Evolutionary conservation across 2,888 invertebrate genomes (phyloP), one percentile per base, ranked within the genome.

Genomic region (Clistopyga incitator): DNA sequence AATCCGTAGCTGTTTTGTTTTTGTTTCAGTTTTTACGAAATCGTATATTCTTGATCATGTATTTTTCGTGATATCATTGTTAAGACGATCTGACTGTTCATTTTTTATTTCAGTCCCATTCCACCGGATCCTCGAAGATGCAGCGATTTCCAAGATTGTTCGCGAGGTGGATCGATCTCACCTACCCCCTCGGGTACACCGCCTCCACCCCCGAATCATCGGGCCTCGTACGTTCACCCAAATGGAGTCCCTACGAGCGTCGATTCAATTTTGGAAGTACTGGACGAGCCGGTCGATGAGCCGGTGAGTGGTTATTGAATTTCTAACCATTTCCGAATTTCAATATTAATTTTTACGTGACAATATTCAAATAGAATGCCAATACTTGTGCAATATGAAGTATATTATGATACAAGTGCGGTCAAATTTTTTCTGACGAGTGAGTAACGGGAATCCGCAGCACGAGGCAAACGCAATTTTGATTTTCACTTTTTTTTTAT

Each of bases 281-380:
- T 91, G 71, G 91, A 91, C 72, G 91, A 91, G 61, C 91, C 91
- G 42, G 91, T 91, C 84, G 91, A 91, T 86, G 91, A 91, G 79
- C 90, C 90, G 85, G 91, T 91, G 72, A 90, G 90, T 88, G 38
- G 64, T 59, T 20, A 42, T 8, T 61, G 15, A 18, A 6, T 47
- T 59, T 71, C 18, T 4, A 68, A 10, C 4, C 20, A 6, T 52
- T 20, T 18, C 47, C 2, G 45, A 13, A 45, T 45, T 15, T 45
- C 15, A 45, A 15, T 6, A 45, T 45, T 45, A 45, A 15, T 38
- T 38, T 38, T 10, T 8, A 38, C 38, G 10, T 38, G 38, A 38
- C 6, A 10, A 38, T 38, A 38, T 10, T 4, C 0, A 38, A 8
- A 10, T 38, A 10, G 10, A 10, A 38, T 10, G 6, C 10, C 38